These are phyloP conservation scores for Lamellibrachia luymesi DNA, from an alignment of 1,140 invertebrate genomes.

Conservation along the genomic window DNA sequence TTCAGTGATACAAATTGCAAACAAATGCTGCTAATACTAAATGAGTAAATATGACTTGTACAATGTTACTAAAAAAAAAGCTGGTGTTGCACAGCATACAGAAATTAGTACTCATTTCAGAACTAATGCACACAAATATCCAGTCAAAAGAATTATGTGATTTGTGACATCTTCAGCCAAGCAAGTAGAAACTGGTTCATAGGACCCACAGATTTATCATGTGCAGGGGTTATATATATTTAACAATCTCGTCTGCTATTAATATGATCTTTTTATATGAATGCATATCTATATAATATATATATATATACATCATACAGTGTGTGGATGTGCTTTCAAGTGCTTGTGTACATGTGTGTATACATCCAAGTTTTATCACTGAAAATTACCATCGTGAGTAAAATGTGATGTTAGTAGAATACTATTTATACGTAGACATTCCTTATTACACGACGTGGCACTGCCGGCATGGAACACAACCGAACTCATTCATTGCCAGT, in stretches of 20 bases:
- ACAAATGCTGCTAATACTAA: background rate
- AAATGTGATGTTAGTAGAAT: background rate
- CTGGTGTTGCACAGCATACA: background rate
- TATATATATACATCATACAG: too few species aligned
- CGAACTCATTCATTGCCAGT: background rate
- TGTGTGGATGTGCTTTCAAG: background rate
- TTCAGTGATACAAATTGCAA: too few species aligned
- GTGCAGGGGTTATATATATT: background rate
- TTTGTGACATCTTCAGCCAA: background rate
- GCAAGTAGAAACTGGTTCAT: background rate
- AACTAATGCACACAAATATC: background rate
- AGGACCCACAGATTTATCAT: background rate
- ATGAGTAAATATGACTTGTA: background rate
- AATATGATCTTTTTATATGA: background rate
- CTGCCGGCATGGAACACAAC: too few species aligned
- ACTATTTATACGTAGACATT: background rate
- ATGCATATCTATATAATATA: background rate
- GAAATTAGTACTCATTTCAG: too few species aligned
- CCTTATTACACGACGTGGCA: too few species aligned
- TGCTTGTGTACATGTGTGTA: background rate
- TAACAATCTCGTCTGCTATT: background rate
- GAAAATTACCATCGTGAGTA: background rate
- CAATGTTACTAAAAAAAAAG: background rate
- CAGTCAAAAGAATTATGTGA: background rate
- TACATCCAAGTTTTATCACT: background rate